A percentile compares a stretch with the other conserved stretches of the same genome.
Conservation (phyloP, 2,113 vertebrate species). For the Felis catus region DNA sequence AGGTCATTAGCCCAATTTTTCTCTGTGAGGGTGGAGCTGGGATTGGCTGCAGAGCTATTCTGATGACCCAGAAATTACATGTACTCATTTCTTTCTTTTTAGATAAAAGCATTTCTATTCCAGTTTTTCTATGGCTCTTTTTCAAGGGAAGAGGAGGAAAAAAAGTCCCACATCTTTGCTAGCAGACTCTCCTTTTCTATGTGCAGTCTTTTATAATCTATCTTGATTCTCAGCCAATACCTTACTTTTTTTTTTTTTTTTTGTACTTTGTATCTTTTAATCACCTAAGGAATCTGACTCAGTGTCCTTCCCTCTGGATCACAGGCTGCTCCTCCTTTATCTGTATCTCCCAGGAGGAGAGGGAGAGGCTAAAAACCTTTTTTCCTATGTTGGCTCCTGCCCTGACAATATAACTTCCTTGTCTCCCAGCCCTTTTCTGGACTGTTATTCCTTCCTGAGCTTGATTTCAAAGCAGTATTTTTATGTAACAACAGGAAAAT, state of each 20-base stretch:
- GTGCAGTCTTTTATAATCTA: slow-evolving; percentile 80
- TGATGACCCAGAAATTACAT: slow-evolving; percentile 81
- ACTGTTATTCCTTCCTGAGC: slow-evolving; percentile 34
- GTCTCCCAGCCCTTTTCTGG: slow-evolving; percentile 58
- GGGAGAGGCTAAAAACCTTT: slow-evolving; percentile 66
- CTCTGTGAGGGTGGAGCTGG: slow-evolving; percentile 42
- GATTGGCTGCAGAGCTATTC: slow-evolving; percentile 70
- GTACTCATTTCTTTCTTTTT: slow-evolving; percentile 79
- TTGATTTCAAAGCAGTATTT: slow-evolving; percentile 18
- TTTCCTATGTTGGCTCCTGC: slow-evolving; percentile 53
- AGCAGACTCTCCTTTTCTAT: slow-evolving; percentile 71
- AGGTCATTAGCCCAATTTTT: slow-evolving; percentile 61
- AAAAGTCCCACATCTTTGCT: slow-evolving; percentile 62
- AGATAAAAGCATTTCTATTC: slow-evolving; percentile 78
- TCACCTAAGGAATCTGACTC: slow-evolving; percentile 74
- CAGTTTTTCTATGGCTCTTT: slow-evolving; percentile 74
- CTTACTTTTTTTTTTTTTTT: slow-evolving; percentile 61
- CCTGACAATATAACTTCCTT: slow-evolving; percentile 64
- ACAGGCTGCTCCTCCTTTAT: slow-evolving; percentile 73
- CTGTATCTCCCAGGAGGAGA: slow-evolving; percentile 61
- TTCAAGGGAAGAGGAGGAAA: neutral
- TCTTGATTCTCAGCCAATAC: slow-evolving; percentile 78
- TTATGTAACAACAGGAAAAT: slow-evolving; percentile 46
- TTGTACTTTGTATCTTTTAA: slow-evolving; percentile 74
- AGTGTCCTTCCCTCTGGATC: slow-evolving; percentile 73